Conservation (phyloP, 2,113 vertebrate genomes). For the Conger conger region DNA sequence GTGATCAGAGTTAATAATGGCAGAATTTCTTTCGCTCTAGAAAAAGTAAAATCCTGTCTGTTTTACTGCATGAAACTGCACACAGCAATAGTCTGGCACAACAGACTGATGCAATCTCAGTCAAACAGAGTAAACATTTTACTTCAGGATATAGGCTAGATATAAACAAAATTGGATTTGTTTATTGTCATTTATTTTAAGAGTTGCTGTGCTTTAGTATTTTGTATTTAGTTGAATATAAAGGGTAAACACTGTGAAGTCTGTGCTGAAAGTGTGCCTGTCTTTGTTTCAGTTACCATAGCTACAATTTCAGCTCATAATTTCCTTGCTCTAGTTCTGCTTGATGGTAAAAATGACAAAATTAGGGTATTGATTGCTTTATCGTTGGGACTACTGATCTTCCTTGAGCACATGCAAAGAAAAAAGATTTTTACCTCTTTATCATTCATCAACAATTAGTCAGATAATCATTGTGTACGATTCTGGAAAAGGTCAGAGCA, state of each 20-base stretch:
- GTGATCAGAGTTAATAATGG: too few species aligned
- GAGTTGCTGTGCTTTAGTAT: too few species aligned
- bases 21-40: too few species aligned
- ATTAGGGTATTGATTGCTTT: not conserved
- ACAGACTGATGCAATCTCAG: too few species aligned
- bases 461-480: conserved; percentile 2
- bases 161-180: too few species aligned
- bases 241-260: not conserved
- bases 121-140: too few species aligned
- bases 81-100: too few species aligned
- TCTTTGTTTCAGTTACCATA: not conserved
- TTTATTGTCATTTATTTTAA: too few species aligned
- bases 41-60: too few species aligned
- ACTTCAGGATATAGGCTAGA: too few species aligned
- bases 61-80: too few species aligned
- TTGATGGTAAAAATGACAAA: not conserved
- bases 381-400: not conserved
- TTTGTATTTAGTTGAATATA: too few species aligned
- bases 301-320: not conserved
- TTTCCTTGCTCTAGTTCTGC: not conserved
- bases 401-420: not conserved
- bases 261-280: not conserved
- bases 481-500: conserved; percentile 16
- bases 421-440: not conserved
- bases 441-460: not conserved